A percentile compares a stretch with the other conserved stretches of the same genome.
phyloP scores from a whole-genome alignment of 2,888 invertebrate genomes.

The Parnassius orleans region DNA sequence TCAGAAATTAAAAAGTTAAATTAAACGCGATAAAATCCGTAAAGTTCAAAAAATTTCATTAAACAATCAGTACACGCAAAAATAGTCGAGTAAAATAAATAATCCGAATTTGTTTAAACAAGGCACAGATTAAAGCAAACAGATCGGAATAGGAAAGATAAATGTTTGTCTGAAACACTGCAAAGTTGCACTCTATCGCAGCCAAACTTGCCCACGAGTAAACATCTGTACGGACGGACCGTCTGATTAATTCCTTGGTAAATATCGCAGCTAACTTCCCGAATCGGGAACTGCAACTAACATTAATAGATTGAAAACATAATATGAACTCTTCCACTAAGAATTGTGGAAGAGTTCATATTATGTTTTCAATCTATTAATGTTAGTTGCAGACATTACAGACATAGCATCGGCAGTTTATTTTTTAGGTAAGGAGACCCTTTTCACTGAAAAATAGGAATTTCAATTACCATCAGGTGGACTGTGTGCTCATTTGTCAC shows the following conservation, averaged over 20 bases:
- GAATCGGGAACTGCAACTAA: slow-evolving; percentile 1
- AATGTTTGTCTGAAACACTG: slow-evolving; percentile 16
- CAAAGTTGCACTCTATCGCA: slow-evolving; percentile 8
- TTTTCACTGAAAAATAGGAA: too few relatives aligned
- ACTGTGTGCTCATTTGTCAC: too few relatives aligned
- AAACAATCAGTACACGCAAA: background rate
- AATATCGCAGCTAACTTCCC: background rate
- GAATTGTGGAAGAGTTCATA: too few relatives aligned
- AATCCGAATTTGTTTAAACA: slow-evolving; percentile 10
- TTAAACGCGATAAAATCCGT: too few relatives aligned
- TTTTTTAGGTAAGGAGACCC: too few relatives aligned
- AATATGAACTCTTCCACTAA: too few relatives aligned
- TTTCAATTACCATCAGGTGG: too few relatives aligned
- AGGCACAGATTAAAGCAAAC: slow-evolving; percentile 15
- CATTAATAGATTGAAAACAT: background rate
- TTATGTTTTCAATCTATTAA: background rate
- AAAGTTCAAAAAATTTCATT: too few relatives aligned
- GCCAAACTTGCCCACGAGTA: slow-evolving; percentile 1
- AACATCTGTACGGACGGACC: slow-evolving; percentile 4
- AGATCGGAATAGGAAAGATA: slow-evolving; percentile 6
- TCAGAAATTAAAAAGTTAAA: too few relatives aligned
- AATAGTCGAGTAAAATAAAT: slow-evolving; percentile 8
- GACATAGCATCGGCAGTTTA: too few relatives aligned
- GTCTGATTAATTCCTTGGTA: slow-evolving; percentile 14
- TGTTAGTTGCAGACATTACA: slow-evolving; percentile 1